Percentiles rank a stretch among this genome's conserved stretches.
Conservation (phyloP, 2,888 invertebrate species). For the Thereva nobilitata region DNA sequence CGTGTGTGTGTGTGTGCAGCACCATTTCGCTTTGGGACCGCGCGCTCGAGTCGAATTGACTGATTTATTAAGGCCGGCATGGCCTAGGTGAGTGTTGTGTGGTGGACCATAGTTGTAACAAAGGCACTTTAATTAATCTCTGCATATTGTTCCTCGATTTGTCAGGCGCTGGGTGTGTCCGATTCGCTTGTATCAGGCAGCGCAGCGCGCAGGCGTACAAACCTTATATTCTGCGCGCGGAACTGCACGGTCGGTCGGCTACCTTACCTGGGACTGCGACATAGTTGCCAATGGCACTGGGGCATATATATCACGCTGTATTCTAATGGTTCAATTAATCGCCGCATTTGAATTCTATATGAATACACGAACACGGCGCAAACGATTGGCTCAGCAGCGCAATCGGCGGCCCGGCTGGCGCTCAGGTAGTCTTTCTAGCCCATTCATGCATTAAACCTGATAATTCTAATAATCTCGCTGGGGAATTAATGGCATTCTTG, state of each 20-base stretch:
- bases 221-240: background rate
- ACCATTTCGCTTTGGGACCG: background rate
- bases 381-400: slow-evolving; percentile 5
- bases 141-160: slow-evolving; percentile 20
- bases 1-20: background rate
- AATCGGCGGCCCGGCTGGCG: background rate
- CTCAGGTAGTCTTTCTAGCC: no score
- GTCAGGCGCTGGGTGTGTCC: slow-evolving; percentile 14
- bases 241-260: background rate
- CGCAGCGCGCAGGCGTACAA: background rate
- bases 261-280: background rate
- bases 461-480: background rate
- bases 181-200: background rate
- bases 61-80: slow-evolving; percentile 30
- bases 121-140: slow-evolving; percentile 17
- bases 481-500: slow-evolving; percentile 12
- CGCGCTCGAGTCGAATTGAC: slow-evolving; percentile 12
- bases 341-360: slow-evolving; percentile 3
- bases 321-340: slow-evolving; percentile 27
- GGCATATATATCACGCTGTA: slow-evolving; percentile 7
- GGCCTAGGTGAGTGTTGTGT: slow-evolving; percentile 8
- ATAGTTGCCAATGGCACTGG: slow-evolving; percentile 4
- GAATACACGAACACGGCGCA: slow-evolving; percentile 7
- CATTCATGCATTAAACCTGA: background rate
- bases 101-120: slow-evolving; percentile 1